Base-by-base conservation (phyloP, 2,113 vertebrate species). In the Datnioides undecimradiatus region DNA sequence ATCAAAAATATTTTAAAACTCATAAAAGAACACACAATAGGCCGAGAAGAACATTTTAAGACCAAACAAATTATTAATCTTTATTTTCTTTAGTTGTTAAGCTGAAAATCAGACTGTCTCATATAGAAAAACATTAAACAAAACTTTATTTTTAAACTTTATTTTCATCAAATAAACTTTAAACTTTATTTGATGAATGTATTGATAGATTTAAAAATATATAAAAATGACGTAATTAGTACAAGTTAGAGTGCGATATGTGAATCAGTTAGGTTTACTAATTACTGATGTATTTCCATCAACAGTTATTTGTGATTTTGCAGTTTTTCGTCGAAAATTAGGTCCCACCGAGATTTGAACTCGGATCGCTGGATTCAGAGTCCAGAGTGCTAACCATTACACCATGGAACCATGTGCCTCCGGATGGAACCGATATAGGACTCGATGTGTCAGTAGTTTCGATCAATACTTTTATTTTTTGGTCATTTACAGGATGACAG, bases 321-420 rank as follows among this genome's bases (percentile, higher is more conserved):
- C n/a, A n/a, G n/a, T n/a, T 21, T n/a, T 7, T 48, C 1, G n/a
- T 10, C 2, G 31, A 33, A 55, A 31, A 0, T 9, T 14, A 91
- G 91, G 91, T 91, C 38, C 89, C 81, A 93, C 91, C 85, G 91
- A 94, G 92, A 93, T 91, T 94, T 95, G 91, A 94, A 94, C 91
- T 94, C 86, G 63, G 93, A 95, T 94, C 84, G 77, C 93, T 93
- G 91, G 93, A 94, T 95, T 94, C 94, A 95, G 89, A 95, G 93
- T 94, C 93, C 91, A 94, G 92, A 95, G 93, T 94, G 93, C 93
- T 94, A 93, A 94, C 93, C 91, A 94, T 92, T 92, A 92, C 88
- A 91, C 89, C 89, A 90, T 89, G 68, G 84, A 92, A 91, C 87
- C 88, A 19, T 6, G 3, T 48, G 9, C n/a, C n/a, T n/a, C n/a